Conservation (phyloP, 2,113 vertebrate genomes). For the Phyllopteryx taeniolatus region DNA sequence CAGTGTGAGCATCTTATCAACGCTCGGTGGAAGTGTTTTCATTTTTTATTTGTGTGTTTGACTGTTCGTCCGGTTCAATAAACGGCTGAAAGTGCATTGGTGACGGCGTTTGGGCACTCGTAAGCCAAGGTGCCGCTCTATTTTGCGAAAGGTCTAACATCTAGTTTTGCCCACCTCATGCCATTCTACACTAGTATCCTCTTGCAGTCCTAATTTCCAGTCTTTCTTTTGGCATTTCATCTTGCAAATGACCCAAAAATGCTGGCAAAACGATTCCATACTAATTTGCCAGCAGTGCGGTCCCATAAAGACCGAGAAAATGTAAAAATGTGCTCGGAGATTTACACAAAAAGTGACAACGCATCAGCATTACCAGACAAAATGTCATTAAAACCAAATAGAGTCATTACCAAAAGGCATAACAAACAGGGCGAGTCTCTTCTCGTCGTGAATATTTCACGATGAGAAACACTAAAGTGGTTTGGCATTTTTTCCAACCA, state of each 20-base stretch:
- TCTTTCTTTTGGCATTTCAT: background rate
- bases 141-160: no score
- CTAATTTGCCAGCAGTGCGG: background rate
- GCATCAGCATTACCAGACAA: slow-evolving; percentile 5
- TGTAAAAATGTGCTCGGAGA: background rate
- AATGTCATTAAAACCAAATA: background rate
- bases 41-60: no score
- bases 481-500: slow-evolving; percentile 6
- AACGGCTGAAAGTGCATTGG: no score
- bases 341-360: background rate
- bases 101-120: no score
- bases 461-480: background rate
- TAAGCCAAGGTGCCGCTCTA: no score
- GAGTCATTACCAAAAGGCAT: background rate
- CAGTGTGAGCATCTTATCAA: no score
- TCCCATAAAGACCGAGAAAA: background rate
- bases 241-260: background rate
- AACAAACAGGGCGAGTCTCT: slow-evolving; percentile 12
- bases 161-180: no score
- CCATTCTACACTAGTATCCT: no score
- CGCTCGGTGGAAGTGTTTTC: no score
- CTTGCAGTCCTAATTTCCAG: no score
- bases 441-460: slow-evolving; percentile 20
- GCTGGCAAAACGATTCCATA: background rate
- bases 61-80: no score